Evolutionary conservation across 2,888 invertebrate genomes (phyloP), one percentile per base, ranked within the genome.

Genomic region (Eugnorisma glareosa): DNA sequence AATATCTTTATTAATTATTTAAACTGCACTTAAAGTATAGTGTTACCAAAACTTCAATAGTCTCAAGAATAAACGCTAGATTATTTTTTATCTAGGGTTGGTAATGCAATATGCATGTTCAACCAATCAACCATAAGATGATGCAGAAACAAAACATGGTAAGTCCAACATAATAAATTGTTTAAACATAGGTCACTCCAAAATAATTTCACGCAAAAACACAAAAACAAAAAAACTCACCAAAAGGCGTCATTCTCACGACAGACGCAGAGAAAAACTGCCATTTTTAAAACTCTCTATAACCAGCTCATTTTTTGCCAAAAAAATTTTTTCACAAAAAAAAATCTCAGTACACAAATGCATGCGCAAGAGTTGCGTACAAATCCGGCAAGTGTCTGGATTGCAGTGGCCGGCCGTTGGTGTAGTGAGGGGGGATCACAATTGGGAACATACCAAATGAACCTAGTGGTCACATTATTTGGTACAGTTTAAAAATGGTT

Each of bases 351-450:
- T 51, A 67, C 37, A 66, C 73, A 64, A 77, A 83, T 86, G 80
- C 79, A 84, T 68, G 80, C 81, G 76, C 78, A 48, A 35, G 88
- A 89, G 88, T 89, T 91, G 88, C 90, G 89, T 89, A 90, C 89
- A 92, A 93, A 92, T 93, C 92, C 89, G 87, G 83, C 91, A 88
- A 89, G 86, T 87, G 92, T 87, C 91, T 85, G 91, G 90, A 91
- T 92, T 92, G 93, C 92, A 93, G 90, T 91, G 93, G 84, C 80
- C 91, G 84, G 78, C 83, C 86, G 91, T 90, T 89, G 91, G 90
- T 81, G 89, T 90, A 92, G 90, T 91, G 92, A 92, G 91, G 92
- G 94, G 94, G 92, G 82, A 85, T 77, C 86, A 93, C 94, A 94
- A 95, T 95, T 95, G 94, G 93, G 87, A 76, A 86, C 90, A 91